These are phyloP conservation scores for Zaprionus obscuricornis DNA, from an alignment of 2,888 invertebrate genomes.

Conservation along the genomic window DNA sequence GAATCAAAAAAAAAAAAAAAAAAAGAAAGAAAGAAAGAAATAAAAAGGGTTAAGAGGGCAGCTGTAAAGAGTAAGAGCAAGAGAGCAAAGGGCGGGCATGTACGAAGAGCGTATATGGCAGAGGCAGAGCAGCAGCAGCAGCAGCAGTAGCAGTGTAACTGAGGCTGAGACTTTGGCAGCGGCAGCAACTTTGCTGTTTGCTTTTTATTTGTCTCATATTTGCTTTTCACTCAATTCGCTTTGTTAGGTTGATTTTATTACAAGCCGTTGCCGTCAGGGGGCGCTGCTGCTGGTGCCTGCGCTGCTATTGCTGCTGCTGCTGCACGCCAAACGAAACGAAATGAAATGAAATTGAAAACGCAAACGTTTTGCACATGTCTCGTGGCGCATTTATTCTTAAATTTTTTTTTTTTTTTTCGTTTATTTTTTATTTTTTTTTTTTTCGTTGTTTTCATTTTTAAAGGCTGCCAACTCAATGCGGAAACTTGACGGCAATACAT, in stretches of 20 bases:
- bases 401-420: too few relatives aligned
- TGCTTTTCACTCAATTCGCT: constrained; percentile 81
- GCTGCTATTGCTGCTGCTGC: neutral
- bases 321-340: constrained; percentile 25
- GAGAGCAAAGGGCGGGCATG: constrained; percentile 8
- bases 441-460: too few relatives aligned
- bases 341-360: constrained; percentile 69
- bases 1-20: neutral
- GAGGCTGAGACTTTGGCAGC: constrained; percentile 24
- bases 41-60: constrained; percentile 34
- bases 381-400: constrained; percentile 15
- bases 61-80: too few relatives aligned
- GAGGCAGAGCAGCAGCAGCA: constrained; percentile 2
- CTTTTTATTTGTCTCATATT: constrained; percentile 79
- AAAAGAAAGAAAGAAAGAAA: neutral
- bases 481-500: constrained; percentile 30
- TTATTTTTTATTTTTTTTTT: too few relatives aligned
- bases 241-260: constrained; percentile 78
- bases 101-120: neutral
- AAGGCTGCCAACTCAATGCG: constrained; percentile 32
- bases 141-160: constrained; percentile 11
- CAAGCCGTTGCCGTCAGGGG: constrained; percentile 36
- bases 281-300: constrained; percentile 9
- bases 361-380: constrained; percentile 63
- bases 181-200: constrained; percentile 51